Conservation (phyloP, 2,797 vertebrate species). For the Bovichtus variegatus region DNA sequence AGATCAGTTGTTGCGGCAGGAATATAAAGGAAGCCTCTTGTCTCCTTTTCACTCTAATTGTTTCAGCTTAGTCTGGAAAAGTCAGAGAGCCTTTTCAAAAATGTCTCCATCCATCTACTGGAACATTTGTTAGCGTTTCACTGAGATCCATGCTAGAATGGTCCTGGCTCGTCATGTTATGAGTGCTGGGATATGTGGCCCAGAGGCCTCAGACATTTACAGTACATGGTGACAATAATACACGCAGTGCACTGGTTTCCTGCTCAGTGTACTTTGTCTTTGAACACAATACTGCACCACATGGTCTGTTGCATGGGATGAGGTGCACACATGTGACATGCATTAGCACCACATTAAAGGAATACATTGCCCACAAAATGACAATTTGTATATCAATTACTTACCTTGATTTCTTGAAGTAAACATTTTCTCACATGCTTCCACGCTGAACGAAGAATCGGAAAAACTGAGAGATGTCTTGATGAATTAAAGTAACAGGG, state of each 20-base stretch:
- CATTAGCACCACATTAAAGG: neutral
- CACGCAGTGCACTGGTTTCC: slow-evolving; percentile 1
- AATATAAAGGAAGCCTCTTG: slow-evolving; percentile 54
- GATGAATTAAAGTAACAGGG: too few species aligned
- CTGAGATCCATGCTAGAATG: slow-evolving; percentile 60
- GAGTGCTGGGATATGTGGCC: slow-evolving; percentile 33
- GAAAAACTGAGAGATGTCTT: too few species aligned
- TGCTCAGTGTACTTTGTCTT: slow-evolving; percentile 36
- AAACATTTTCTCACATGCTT: too few species aligned
- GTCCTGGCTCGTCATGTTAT: slow-evolving; percentile 47
- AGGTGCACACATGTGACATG: slow-evolving; percentile 20
- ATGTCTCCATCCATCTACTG: slow-evolving; percentile 52
- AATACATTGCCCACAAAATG: too few species aligned
- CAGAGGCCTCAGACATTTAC: slow-evolving; percentile 34
- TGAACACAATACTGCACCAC: slow-evolving; percentile 9
- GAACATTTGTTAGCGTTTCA: slow-evolving; percentile 55
- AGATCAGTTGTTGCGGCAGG: slow-evolving; percentile 47
- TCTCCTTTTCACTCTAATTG: slow-evolving; percentile 46
- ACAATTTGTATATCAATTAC: too few species aligned
- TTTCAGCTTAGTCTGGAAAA: slow-evolving; percentile 74
- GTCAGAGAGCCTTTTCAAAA: slow-evolving; percentile 65
- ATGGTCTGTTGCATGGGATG: slow-evolving; percentile 28
- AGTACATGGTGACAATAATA: slow-evolving; percentile 24
- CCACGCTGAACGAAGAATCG: too few species aligned
- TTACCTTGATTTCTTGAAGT: too few species aligned